A percentile compares a stretch with the other conserved stretches of the same genome.
Conservation (phyloP, 2,888 invertebrate species). For the Cylindroiulus punctatus region DNA sequence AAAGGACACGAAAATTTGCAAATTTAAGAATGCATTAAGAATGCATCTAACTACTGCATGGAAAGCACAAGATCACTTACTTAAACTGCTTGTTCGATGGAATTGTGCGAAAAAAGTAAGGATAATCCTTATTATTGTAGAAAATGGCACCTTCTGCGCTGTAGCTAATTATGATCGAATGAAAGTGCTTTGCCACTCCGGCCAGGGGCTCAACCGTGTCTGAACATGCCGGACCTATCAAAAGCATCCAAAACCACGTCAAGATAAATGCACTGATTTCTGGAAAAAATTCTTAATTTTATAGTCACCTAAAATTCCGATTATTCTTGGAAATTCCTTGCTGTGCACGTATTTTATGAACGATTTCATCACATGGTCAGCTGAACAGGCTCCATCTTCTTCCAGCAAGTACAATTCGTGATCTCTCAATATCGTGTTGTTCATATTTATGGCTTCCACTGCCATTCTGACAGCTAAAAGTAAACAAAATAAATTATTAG, state of each 20-base stretch:
- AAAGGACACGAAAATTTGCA: too few species aligned
- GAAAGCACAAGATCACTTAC: too few species aligned
- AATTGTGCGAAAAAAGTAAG: constrained; percentile 82
- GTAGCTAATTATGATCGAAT: constrained; percentile 79
- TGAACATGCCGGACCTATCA: constrained; percentile 78
- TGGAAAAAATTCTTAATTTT: neutral
- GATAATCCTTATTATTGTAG: constrained; percentile 75
- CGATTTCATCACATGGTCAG: constrained; percentile 78
- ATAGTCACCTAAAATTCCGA: constrained; percentile 75
- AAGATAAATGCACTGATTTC: neutral
- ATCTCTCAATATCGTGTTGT: constrained; percentile 71
- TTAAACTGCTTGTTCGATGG: constrained; percentile 80
- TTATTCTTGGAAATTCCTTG: constrained; percentile 70
- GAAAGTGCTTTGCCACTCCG: constrained; percentile 78
- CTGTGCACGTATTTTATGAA: constrained; percentile 77
- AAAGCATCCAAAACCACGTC: constrained; percentile 22
- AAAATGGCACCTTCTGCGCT: constrained; percentile 81
- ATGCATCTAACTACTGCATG: too few species aligned
- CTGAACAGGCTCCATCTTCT: constrained; percentile 75
- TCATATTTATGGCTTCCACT: constrained; percentile 72
- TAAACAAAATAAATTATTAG: neutral
- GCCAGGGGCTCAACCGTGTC: constrained; percentile 84
- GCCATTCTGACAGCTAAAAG: constrained; percentile 74
- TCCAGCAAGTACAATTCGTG: constrained; percentile 72
- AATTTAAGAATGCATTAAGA: too few species aligned